Base-by-base conservation (phyloP, 2,888 invertebrate species). In the Melinaea marsaeus region DNA sequence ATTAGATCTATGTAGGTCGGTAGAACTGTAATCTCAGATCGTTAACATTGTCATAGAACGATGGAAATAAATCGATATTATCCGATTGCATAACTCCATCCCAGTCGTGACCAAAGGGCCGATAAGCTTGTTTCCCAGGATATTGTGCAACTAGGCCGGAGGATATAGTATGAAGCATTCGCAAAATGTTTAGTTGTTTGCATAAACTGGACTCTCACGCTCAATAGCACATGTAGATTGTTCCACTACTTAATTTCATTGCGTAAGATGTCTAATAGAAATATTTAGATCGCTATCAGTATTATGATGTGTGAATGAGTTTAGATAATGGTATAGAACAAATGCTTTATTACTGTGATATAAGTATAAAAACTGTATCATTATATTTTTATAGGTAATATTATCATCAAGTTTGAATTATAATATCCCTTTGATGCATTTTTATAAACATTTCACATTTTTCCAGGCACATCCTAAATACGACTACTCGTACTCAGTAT, bases 401-500 rank as follows among this genome's bases (percentile, higher is more conserved):
- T 2, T 6, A 37, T 37, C 1, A 37, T 2, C 4, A 37, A 37
- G 7, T 37, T 7, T 37, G 37, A 7, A 37, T 22, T 22, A 22
- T 22, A 22, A 22, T 22, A 22, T 22, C 22, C 22, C 22, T 22
- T 22, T 22, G 22, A 22, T 22, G 22, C 22, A 22, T 22, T 22
- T 22, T 22, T 22, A 22, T 22, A 22, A 22, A 22, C 22, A 22
- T 22, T 22, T 22, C 22, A 22, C 22, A 22, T 22, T 35, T 54
- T 59, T 33, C 64, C 80, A 90, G 90, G 86, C 90, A 60, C 90
- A 90, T 69, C 90, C 90, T 55, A 90, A 90, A 88, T 90, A 90
- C 67, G 90, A 89, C 76, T 90, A 90, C 76, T 90, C 90, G 0
- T 90, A 90, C 81, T 90, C 90, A 13, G 90, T 90, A 33, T 89